Base-by-base conservation (phyloP, 2,113 vertebrate species). In the Phylloscopus whistleri region DNA sequence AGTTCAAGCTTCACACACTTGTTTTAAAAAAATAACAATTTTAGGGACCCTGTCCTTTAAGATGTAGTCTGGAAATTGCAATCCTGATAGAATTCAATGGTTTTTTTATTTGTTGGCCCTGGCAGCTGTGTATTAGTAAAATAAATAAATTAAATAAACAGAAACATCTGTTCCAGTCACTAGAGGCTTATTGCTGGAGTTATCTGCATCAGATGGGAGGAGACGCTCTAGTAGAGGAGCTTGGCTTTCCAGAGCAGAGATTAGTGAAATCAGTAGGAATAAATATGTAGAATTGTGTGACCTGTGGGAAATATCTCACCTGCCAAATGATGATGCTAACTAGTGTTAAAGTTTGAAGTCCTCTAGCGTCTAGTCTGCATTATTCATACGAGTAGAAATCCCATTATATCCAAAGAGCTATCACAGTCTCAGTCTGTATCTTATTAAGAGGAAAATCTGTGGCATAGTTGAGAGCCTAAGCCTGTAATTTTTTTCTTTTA, bases 81-180 rank as follows among this genome's bases (percentile, higher is more conserved):
- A 46, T 86, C 73, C 88, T 91, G 73, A 59, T 91, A 44, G 60
- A 93, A 95, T 62, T 76, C 11, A 49, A 1, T 28, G 31, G 22
- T 62, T 73, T 90, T 80, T 90, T 80, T 72, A 62, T 76, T 64
- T 89, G 68, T 77, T 90, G 55, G 77, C 31, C 39, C 18, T 87
- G 41, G 64, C 89, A 97, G 79, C 84, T 95, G 87, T 94, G 58
- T 84, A 78, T 94, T 86, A 96, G 88, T 83, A 81, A 95, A 95
- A 85, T 89, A 96, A 97, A 93, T 94, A 93, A 97, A 96, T 86
- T 91, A 92, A 96, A 96, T 95, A 96, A 96, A 84, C 79, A 94
- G 84, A 52, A 93, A 89, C 87, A 95, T 94, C 94, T 96, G 94
- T 89, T 96, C 75, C 91, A 87, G 90, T 95, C 93, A 79, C 78